Evolutionary conservation across 30 jellyfish, hydroid and myxozoan genomes (phyloP).

Genomic region (Chironex yamaguchii): DNA sequence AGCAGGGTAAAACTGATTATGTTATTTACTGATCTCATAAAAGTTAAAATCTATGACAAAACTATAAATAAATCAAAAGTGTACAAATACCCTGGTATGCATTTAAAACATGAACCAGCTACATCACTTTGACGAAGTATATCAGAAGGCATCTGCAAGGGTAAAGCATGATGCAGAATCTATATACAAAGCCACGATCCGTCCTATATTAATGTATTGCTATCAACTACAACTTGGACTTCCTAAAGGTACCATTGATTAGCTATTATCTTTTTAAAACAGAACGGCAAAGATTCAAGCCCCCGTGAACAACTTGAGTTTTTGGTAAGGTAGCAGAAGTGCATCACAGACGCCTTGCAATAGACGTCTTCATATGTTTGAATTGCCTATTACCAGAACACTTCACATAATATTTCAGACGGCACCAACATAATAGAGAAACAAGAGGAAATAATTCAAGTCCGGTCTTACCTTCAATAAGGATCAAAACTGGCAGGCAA

Average conservation of each 20-base stretch:
- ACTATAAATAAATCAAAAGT: neutral
- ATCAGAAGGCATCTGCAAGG: slow-evolving; percentile 3
- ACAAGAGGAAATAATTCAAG: neutral
- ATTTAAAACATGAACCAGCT: neutral
- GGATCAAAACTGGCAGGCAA: neutral
- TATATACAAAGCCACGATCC: neutral
- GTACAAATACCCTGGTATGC: neutral
- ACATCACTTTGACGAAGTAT: neutral
- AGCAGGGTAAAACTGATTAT: neutral
- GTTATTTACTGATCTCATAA: neutral
- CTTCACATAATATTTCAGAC: neutral
- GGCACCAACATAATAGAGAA: neutral
- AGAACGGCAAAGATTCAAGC: neutral
- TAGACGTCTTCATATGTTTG: slow-evolving; percentile 9
- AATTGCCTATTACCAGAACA: slow-evolving; percentile 18
- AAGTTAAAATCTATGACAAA: neutral
- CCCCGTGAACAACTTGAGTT: slow-evolving; percentile 22
- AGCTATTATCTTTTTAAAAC: neutral
- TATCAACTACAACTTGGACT: slow-evolving; percentile 19
- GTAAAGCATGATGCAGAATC: neutral
- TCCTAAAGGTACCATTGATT: slow-evolving; percentile 3
- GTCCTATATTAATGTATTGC: neutral
- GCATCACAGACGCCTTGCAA: slow-evolving; percentile 27
- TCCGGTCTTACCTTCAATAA: neutral
- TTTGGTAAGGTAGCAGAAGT: slow-evolving; percentile 17